Evolutionary conservation across 2,797 vertebrate genomes (phyloP), one percentile per base, ranked within the genome.

Genomic region (Sandelia bainsii): DNA sequence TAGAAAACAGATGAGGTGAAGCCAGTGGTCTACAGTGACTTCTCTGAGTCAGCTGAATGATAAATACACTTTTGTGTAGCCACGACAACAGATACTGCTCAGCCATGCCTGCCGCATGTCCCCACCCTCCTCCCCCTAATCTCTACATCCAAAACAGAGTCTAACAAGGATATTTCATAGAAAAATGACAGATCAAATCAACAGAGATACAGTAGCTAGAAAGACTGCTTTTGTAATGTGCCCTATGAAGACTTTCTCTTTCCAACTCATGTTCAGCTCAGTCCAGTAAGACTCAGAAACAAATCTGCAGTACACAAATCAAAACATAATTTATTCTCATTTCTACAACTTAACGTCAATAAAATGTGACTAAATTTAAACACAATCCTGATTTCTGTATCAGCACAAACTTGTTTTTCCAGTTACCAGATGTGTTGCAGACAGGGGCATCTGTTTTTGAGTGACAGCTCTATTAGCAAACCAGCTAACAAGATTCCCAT

Each of bases 21-120:
- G 58, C 53, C 27, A 76, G 52, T 5, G 53, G 40, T 67, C 39
- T 48, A 73, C 49, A 29, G 66, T 57, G 68, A 67, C 79, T 87
- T 5, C 19, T 75, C 45, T 69, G 50, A 20, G 59, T 56, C 3
- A 44, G 23, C 63, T 62, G 63, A 72, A 70, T 58, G 27, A 54
- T 77, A 82, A 77, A 81, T 70, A 69, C 73, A 62, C 81, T 75
- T 73, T 76, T 62, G 44, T 45, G 86, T 91, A 52, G 72, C 80
- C 90, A 91, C 88, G 86, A 87, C 90, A 90, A 93, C 91, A 80
- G 81, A 79, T 80, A 85, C 65, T 88, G 79, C 70, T 86, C 83
- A 83, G 59, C 76, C 85, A 83, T 82, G 83, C 69, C 79, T 86
- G 65, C 73, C 64, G 4, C 42, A 68, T 20, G 63, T 75, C 67